Percentiles rank a stretch among this genome's conserved stretches.
Conservation (phyloP, 2,113 vertebrate species). For the Calonectris borealis region DNA sequence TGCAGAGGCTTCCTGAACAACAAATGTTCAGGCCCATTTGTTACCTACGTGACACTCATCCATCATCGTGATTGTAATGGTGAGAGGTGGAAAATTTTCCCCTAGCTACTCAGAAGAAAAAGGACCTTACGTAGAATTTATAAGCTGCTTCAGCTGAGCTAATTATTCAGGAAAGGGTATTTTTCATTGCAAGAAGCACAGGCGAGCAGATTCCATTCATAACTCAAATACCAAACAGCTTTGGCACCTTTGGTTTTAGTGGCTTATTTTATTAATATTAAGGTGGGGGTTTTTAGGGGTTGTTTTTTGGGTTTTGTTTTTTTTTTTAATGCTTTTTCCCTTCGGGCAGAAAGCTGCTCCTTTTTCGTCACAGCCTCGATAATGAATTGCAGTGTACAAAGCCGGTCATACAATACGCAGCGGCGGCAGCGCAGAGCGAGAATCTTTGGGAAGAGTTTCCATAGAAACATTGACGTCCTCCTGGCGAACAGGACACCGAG, state of each 20-base stretch:
- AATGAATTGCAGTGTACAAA: conserved; percentile 79
- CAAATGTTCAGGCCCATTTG: neutral
- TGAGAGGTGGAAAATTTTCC: conserved; percentile 1
- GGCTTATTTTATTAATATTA: conserved; percentile 43
- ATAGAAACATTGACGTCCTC: conserved; percentile 89
- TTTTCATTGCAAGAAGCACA: conserved; percentile 5
- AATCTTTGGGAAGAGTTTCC: conserved; percentile 87
- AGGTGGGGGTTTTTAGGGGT: neutral
- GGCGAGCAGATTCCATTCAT: conserved; percentile 34
- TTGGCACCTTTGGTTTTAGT: conserved; percentile 20
- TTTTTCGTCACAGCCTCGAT: conserved; percentile 65
- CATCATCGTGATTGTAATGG: neutral
- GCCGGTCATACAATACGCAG: conserved; percentile 77
- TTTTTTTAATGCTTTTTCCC: neutral
- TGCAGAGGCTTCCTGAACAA: neutral
- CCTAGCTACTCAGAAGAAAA: neutral
- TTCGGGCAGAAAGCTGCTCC: conserved; percentile 43
- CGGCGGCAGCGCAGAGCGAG: conserved; percentile 60
- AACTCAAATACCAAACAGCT: conserved; percentile 12
- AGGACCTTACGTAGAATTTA: neutral
- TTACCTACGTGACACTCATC: neutral
- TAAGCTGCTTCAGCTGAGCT: conserved; percentile 32
- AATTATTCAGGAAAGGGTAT: conserved; percentile 40
- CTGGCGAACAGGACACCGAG: conserved; percentile 77
- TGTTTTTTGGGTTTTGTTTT: neutral